These are phyloP conservation scores for Microctonus aethiopoides DNA, from an alignment of 2,888 invertebrate genomes.

Conservation along the genomic window DNA sequence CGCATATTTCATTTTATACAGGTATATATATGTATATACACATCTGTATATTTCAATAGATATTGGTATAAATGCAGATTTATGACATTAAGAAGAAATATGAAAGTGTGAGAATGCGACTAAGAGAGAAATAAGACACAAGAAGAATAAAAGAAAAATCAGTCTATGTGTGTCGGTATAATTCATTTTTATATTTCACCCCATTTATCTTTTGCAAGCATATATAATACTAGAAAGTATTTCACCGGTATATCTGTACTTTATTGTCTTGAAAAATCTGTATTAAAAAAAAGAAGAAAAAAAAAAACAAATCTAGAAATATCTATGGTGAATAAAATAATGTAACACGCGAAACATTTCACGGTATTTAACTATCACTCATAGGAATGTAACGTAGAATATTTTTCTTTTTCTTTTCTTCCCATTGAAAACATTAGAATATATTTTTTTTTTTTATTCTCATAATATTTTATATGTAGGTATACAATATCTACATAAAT, in stretches of 20 bases:
- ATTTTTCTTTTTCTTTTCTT: not conserved
- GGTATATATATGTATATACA: too few species aligned
- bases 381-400: not conserved
- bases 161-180: not conserved
- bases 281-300: not conserved
- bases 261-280: not conserved
- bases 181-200: constrained; percentile 15
- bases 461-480: not conserved
- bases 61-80: constrained; percentile 24
- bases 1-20: not conserved
- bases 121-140: not conserved
- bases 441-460: not conserved
- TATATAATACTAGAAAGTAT: not conserved
- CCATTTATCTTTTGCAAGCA: constrained; percentile 7
- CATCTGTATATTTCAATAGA: too few species aligned
- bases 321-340: not conserved
- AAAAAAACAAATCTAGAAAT: not conserved
- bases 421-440: not conserved
- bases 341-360: not conserved
- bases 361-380: not conserved
- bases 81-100: constrained; percentile 10
- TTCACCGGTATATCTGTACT: not conserved
- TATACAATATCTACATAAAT: too few species aligned
- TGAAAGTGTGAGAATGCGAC: constrained; percentile 5
- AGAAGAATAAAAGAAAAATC: not conserved